Percentiles rank a stretch among this genome's conserved stretches.
Conservation (phyloP, 2,113 vertebrate genomes). For the Chamaetylas fuelleborni region DNA sequence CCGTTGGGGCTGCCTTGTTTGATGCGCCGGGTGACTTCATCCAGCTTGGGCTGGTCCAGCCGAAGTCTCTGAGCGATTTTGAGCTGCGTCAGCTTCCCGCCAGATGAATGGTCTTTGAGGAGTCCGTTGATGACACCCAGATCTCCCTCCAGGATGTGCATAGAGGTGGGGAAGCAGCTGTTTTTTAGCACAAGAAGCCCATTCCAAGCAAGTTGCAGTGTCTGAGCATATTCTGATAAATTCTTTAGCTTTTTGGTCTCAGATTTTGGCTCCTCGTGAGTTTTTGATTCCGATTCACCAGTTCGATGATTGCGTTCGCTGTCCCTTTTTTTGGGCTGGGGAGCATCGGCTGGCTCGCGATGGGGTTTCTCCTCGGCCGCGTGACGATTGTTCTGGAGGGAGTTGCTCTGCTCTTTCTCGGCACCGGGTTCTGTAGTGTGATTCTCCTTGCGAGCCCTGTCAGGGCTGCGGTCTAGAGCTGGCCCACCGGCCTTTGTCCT, state of each 20-base stretch:
- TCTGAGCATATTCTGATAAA: constrained; percentile 88
- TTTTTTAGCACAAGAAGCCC: constrained; percentile 96
- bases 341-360: constrained; percentile 66
- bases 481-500: constrained; percentile 78
- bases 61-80: constrained; percentile 97
- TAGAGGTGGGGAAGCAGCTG: constrained; percentile 94
- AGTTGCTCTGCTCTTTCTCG: constrained; percentile 79
- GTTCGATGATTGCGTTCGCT: constrained; percentile 83
- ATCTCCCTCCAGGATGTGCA: constrained; percentile 94
- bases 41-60: constrained; percentile 94
- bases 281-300: constrained; percentile 73
- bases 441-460: constrained; percentile 81
- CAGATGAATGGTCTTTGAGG: constrained; percentile 82
- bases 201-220: constrained; percentile 87
- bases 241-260: constrained; percentile 80
- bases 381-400: constrained; percentile 81
- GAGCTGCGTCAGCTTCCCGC: constrained; percentile 85
- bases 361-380: constrained; percentile 72
- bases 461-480: constrained; percentile 84
- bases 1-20: constrained; percentile 90
- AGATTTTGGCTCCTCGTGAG: constrained; percentile 73
- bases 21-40: constrained; percentile 92
- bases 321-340: constrained; percentile 77
- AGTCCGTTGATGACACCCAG: constrained; percentile 81
- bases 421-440: constrained; percentile 82